A percentile compares a stretch with the other conserved stretches of the same genome.
Evolutionary conservation across 2,797 vertebrate species (phyloP).

Genomic region (Fringilla coelebs): DNA sequence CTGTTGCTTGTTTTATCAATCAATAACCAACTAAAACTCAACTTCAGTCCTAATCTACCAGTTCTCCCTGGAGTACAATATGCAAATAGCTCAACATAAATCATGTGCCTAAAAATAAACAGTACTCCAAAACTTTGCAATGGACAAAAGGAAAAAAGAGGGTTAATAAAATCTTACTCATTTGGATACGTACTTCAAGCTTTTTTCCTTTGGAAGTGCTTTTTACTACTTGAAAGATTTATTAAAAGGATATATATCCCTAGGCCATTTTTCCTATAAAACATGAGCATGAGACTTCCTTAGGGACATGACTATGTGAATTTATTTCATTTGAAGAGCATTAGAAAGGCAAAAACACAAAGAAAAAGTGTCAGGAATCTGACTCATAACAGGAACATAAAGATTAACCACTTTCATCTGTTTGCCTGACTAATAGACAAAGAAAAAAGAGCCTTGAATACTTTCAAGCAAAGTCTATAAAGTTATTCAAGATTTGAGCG

Average conservation of each 20-base stretch:
- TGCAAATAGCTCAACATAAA: not conserved
- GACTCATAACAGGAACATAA: not conserved
- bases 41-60: not conserved
- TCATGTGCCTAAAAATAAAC: not conserved
- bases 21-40: not conserved
- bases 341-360: not conserved
- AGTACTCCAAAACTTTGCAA: not conserved
- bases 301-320: not conserved
- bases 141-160: not conserved
- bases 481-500: not conserved
- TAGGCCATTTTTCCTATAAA: not conserved
- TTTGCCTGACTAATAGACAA: not conserved
- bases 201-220: not conserved
- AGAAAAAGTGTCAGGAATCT: slow-evolving; percentile 1
- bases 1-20: not conserved
- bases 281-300: not conserved
- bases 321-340: slow-evolving; percentile 19
- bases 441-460: not conserved
- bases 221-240: not conserved
- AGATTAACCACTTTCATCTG: not conserved
- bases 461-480: not conserved
- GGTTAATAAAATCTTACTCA: not conserved
- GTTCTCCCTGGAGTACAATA: not conserved
- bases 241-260: not conserved
- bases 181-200: not conserved